Evolutionary conservation across 1,140 invertebrate species (phyloP).

Genomic region (Anoplolepis gracilipes): DNA sequence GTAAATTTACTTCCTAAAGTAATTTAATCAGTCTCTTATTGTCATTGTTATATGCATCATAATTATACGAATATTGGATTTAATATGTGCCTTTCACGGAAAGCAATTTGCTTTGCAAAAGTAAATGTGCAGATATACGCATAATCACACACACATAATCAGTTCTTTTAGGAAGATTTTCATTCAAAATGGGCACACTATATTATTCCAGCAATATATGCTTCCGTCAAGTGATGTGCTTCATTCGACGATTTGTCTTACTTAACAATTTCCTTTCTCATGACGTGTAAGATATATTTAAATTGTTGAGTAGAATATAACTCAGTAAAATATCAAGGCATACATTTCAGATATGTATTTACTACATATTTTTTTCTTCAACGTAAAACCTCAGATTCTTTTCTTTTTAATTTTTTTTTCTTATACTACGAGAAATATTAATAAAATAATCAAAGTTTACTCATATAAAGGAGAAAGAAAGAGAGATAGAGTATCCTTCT

Average conservation of each 20-base stretch:
- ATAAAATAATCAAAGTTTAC: not conserved
- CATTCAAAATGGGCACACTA: not conserved
- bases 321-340: constrained; percentile 19
- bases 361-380: not conserved
- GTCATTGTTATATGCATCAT: no score
- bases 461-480: not conserved
- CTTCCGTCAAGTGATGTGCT: constrained; percentile 24
- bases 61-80: not conserved
- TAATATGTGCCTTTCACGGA: not conserved
- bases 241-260: constrained; percentile 45
- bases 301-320: constrained; percentile 5
- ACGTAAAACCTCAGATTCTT: not conserved
- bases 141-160: not conserved
- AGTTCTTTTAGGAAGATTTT: not conserved
- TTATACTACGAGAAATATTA: not conserved
- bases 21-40: no score
- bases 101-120: not conserved
- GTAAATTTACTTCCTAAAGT: not conserved
- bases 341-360: not conserved
- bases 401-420: not conserved
- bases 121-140: not conserved
- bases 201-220: constrained; percentile 21
- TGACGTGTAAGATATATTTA: constrained; percentile 31
- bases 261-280: constrained; percentile 41
- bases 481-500: not conserved